phyloP scores from a whole-genome alignment of 2,113 vertebrate species.

The Micromys minutus region DNA sequence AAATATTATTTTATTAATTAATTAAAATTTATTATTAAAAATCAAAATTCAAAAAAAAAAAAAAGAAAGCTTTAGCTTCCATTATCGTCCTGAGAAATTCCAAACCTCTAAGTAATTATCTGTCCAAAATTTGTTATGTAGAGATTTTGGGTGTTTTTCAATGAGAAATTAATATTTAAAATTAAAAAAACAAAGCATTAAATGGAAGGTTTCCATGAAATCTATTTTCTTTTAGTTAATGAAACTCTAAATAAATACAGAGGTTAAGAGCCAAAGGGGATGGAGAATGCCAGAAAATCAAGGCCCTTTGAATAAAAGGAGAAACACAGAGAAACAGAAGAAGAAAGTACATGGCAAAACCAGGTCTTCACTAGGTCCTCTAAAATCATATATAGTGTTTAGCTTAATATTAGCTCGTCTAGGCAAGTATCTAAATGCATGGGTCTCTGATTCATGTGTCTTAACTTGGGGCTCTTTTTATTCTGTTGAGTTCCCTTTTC shows the following conservation, averaged over 20 bases:
- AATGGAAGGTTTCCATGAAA: background rate
- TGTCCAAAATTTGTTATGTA: no score
- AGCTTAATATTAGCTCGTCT: background rate
- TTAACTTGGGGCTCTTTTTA: background rate
- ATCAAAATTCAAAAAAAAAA: background rate
- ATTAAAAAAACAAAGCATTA: background rate
- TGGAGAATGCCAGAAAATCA: background rate
- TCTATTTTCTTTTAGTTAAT: background rate
- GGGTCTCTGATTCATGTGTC: background rate
- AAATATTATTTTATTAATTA: no score
- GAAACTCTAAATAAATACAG: no score
- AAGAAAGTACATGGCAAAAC: background rate
- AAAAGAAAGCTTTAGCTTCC: no score
- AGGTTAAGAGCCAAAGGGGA: background rate
- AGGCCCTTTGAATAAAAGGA: background rate
- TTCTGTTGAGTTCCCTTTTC: background rate
- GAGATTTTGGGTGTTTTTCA: no score
- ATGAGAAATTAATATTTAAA: no score
- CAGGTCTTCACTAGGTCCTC: background rate
- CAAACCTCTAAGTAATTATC: no score
- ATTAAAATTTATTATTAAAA: background rate
- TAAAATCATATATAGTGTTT: background rate
- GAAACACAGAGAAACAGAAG: no score
- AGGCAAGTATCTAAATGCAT: background rate
- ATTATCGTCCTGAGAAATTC: no score